phyloP scores from a whole-genome alignment of 2,797 vertebrate species.

The Steatocranus sp. region DNA sequence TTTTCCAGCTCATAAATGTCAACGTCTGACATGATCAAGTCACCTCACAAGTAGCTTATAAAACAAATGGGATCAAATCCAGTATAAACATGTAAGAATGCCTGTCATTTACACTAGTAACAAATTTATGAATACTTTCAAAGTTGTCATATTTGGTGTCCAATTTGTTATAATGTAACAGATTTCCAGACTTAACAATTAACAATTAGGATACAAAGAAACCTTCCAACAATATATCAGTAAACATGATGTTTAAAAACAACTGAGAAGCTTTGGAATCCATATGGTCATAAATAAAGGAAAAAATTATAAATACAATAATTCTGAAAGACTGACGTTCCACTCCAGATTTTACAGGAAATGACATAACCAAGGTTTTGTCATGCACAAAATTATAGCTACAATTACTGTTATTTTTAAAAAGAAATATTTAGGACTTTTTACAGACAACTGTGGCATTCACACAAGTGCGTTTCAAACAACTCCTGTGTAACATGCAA shows the following conservation, averaged over 20 bases:
- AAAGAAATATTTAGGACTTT: background rate
- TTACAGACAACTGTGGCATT: background rate
- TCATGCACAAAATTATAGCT: background rate
- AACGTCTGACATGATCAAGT: background rate
- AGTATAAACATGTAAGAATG: background rate
- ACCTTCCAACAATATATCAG: background rate
- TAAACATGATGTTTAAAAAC: background rate
- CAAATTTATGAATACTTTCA: rapidly evolving
- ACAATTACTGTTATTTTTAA: background rate
- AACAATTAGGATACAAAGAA: background rate
- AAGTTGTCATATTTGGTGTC: background rate
- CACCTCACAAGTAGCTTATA: background rate
- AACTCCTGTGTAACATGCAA: background rate
- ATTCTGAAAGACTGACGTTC: background rate
- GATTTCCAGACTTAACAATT: rapidly evolving
- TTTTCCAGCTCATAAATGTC: conserved; percentile 30
- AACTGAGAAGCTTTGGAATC: background rate
- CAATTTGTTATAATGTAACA: background rate
- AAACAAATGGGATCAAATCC: background rate
- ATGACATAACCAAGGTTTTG: background rate
- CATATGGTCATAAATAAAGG: background rate
- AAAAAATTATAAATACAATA: background rate
- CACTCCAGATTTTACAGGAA: background rate
- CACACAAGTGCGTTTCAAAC: background rate
- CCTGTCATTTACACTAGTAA: background rate